Conservation (phyloP, 2,113 vertebrate species). For the Glaucidium brasilianum region DNA sequence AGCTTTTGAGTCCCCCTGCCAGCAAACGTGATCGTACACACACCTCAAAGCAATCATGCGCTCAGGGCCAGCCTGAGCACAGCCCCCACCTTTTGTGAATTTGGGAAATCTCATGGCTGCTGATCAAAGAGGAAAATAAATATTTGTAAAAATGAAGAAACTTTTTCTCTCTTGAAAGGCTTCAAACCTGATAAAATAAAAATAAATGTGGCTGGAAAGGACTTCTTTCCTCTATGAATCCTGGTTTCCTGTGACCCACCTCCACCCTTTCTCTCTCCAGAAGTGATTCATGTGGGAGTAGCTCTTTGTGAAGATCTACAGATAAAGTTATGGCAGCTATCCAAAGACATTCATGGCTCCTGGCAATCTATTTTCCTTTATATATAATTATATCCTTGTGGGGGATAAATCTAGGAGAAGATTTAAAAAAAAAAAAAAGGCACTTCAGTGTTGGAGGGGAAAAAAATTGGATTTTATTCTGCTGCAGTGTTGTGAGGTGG, state of each 20-base stretch:
- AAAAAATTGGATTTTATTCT: not conserved
- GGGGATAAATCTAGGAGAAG: slow-evolving; percentile 53
- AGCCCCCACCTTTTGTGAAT: not conserved
- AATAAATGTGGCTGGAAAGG: slow-evolving; percentile 7
- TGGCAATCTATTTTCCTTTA: slow-evolving; percentile 64
- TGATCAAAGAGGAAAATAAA: slow-evolving; percentile 4
- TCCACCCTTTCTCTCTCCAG: not conserved
- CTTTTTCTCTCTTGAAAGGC: not conserved
- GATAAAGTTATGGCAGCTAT: slow-evolving; percentile 22
- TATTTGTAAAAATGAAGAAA: slow-evolving; percentile 27
- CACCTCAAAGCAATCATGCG: not conserved
- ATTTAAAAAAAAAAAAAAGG: not conserved
- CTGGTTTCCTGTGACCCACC: not conserved
- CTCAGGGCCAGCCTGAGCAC: not conserved
- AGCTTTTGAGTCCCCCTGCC: not conserved
- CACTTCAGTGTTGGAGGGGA: not conserved
- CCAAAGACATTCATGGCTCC: slow-evolving; percentile 48
- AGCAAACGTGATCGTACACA: not conserved
- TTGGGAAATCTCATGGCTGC: not conserved
- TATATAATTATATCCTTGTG: slow-evolving; percentile 66
- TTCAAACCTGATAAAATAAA: slow-evolving; percentile 14
- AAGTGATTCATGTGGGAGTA: slow-evolving; percentile 3
- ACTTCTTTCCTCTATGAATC: not conserved
- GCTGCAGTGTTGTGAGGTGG: not conserved
- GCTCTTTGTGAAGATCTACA: slow-evolving; percentile 19